phyloP scores from a whole-genome alignment of 2,888 invertebrate species.

The Antheraea assamensis region DNA sequence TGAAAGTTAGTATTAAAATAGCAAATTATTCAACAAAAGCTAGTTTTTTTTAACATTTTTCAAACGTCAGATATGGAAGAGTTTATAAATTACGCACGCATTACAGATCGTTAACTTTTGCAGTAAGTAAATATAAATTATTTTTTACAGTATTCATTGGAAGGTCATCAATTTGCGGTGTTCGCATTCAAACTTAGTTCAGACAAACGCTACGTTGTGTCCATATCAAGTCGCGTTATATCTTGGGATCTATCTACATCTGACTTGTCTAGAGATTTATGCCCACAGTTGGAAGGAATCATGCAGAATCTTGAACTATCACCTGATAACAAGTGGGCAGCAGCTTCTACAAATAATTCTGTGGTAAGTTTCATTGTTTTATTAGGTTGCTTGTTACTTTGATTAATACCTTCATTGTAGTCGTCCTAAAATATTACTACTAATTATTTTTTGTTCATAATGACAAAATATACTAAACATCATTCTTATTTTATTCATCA shows the following conservation, averaged over 20 bases:
- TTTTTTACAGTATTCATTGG: conserved; percentile 92
- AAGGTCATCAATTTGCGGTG: conserved; percentile 99
- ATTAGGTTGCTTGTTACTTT: neutral
- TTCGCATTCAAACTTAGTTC: conserved; percentile 95
- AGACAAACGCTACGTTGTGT: conserved; percentile 95
- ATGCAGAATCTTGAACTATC: conserved; percentile 97
- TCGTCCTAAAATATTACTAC: too few relatives aligned
- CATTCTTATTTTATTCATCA: too few relatives aligned
- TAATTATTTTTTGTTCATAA: too few relatives aligned
- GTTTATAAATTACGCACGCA: too few relatives aligned
- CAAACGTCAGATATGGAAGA: too few relatives aligned
- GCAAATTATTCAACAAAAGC: neutral
- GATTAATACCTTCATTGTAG: neutral
- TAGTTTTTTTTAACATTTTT: neutral
- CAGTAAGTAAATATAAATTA: neutral
- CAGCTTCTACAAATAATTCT: conserved; percentile 97
- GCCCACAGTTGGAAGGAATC: conserved; percentile 96
- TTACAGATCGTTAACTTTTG: too few relatives aligned
- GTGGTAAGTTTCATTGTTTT: conserved; percentile 79
- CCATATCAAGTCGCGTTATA: conserved; percentile 97
- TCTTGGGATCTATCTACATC: conserved; percentile 98
- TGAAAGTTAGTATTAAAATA: conserved; percentile 88
- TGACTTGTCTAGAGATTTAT: conserved; percentile 95
- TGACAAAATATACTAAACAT: too few relatives aligned
- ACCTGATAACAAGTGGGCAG: conserved; percentile 97